phyloP scores from a whole-genome alignment of 2,797 vertebrate species.

The Oreochromis grahami region DNA sequence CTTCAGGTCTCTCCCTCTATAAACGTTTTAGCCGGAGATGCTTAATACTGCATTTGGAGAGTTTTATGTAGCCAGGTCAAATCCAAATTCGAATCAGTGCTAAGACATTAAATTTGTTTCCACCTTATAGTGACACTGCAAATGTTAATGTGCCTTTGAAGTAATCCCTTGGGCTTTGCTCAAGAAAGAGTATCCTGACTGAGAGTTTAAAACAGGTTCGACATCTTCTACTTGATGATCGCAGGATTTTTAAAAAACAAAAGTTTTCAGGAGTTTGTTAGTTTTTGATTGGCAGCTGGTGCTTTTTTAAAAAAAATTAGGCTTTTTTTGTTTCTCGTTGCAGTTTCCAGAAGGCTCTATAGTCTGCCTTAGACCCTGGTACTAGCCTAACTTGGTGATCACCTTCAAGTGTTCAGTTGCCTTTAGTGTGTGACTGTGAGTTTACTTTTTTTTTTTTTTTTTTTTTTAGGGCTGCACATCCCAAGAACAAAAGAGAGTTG shows the following conservation, averaged over 20 bases:
- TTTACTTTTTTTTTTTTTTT: not conserved
- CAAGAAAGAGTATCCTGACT: not conserved
- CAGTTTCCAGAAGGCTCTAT: not conserved
- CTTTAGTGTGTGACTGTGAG: not conserved
- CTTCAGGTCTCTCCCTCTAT: not conserved
- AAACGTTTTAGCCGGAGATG: not conserved
- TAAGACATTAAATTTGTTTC: not conserved
- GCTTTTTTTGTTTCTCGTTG: not conserved
- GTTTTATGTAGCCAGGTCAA: not conserved
- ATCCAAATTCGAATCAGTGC: not conserved
- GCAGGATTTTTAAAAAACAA: not conserved
- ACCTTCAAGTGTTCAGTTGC: not conserved
- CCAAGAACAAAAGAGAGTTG: not conserved
- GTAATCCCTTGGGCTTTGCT: not conserved
- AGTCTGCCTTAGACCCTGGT: not conserved
- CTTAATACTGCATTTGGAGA: not conserved
- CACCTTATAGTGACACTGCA: not conserved
- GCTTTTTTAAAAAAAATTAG: not conserved
- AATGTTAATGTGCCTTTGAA: not conserved
- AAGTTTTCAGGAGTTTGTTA: not conserved
- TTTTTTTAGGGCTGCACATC: not conserved
- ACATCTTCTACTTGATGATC: not conserved
- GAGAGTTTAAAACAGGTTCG: not conserved
- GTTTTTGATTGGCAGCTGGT: not conserved
- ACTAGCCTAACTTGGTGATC: not conserved